phyloP scores from a whole-genome alignment of 2,888 invertebrate genomes.

The Metellina segmentata region DNA sequence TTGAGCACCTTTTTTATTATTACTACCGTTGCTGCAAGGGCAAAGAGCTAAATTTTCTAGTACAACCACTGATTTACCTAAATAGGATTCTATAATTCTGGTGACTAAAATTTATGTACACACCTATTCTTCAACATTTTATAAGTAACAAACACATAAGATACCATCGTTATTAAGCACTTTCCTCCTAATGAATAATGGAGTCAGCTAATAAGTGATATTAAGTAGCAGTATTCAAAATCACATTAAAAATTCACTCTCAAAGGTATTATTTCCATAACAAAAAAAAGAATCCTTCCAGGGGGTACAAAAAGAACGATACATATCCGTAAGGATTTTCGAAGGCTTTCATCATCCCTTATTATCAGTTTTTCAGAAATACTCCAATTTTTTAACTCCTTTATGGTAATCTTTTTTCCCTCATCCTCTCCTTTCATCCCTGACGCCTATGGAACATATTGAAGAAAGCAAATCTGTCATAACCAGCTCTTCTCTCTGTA shows the following conservation, averaged over 20 bases:
- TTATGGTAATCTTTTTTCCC: slow-evolving; percentile 13
- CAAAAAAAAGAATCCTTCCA: slow-evolving; percentile 23
- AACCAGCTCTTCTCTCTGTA: slow-evolving; percentile 52
- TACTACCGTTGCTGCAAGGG: no score
- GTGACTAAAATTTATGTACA: no score
- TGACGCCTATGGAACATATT: slow-evolving; percentile 63
- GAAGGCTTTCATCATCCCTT: slow-evolving; percentile 45
- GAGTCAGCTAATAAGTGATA: neutral
- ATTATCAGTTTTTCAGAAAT: slow-evolving; percentile 55
- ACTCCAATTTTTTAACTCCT: slow-evolving; percentile 50
- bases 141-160: no score
- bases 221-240: neutral
- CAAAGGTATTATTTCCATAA: neutral
- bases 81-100: no score
- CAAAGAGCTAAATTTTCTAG: no score
- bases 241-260: neutral
- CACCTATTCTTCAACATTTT: no score
- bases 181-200: neutral
- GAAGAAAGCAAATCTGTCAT: slow-evolving; percentile 73
- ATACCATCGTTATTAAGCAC: no score
- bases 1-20: no score
- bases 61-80: no score
- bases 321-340: neutral
- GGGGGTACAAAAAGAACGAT: slow-evolving; percentile 8
- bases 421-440: slow-evolving; percentile 6